phyloP scores from a whole-genome alignment of 2,797 vertebrate species.

The Nannoperca australis region DNA sequence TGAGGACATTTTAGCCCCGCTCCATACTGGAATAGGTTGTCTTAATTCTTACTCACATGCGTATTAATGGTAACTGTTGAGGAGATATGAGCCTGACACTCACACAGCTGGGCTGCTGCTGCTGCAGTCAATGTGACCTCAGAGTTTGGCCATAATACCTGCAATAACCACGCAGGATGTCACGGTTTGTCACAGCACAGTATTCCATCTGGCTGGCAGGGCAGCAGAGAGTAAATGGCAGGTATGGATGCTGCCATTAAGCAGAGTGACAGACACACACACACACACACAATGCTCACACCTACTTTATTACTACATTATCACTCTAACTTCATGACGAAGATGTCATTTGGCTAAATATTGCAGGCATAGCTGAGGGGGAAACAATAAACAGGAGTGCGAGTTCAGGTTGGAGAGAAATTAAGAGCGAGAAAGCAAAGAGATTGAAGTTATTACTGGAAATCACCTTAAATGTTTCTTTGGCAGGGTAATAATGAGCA shows the following conservation, averaged over 20 bases:
- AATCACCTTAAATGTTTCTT: conserved; percentile 57
- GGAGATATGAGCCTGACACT: conserved; percentile 27
- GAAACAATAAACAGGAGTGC: conserved; percentile 52
- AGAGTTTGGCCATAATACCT: conserved; percentile 41
- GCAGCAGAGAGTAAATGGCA: conserved; percentile 65
- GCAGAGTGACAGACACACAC: conserved; percentile 58
- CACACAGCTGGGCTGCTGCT: conserved; percentile 28
- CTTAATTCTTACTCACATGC: conserved; percentile 62
- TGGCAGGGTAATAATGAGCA: conserved; percentile 43
- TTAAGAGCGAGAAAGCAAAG: conserved; percentile 48
- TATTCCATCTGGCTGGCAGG: conserved; percentile 59
- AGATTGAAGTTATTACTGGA: conserved; percentile 57
- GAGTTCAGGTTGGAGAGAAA: conserved; percentile 59
- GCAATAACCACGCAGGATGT: conserved; percentile 49
- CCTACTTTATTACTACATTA: conserved; percentile 79
- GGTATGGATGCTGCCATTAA: conserved; percentile 65
- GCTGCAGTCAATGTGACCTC: conserved; percentile 39
- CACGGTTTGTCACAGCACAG: conserved; percentile 58
- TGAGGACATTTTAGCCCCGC: conserved; percentile 71
- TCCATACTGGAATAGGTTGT: conserved; percentile 52
- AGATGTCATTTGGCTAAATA: conserved; percentile 76
- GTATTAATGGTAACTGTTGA: conserved; percentile 51
- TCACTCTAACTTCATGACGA: conserved; percentile 72
- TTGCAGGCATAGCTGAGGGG: conserved; percentile 59
- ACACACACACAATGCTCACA: conserved; percentile 53